These are phyloP conservation scores for Drosophila ficusphila DNA, from an alignment of 1,140 invertebrate species.

Conservation along the genomic window DNA sequence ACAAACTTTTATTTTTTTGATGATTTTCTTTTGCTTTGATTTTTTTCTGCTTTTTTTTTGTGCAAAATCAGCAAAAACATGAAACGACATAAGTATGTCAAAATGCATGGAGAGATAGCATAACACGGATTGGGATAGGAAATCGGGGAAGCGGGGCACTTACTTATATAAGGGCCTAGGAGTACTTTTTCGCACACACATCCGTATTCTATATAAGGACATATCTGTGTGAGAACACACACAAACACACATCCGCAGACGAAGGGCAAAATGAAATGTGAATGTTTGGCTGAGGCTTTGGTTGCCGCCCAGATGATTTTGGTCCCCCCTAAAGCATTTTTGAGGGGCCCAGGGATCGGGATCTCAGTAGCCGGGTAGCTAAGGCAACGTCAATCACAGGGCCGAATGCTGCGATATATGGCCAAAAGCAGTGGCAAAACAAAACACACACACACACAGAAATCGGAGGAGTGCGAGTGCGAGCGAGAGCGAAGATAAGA, in stretches of 20 bases:
- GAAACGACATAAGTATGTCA: constrained; percentile 83
- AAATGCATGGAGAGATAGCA: constrained; percentile 76
- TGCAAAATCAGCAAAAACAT: constrained; percentile 82
- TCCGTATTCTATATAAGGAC: constrained; percentile 28
- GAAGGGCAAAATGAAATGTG: constrained; percentile 71
- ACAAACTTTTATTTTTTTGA: constrained; percentile 52
- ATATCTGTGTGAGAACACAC: constrained; percentile 33
- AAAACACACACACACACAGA: constrained; percentile 51
- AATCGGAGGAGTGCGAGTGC: constrained; percentile 14
- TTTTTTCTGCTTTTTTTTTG: constrained; percentile 14
- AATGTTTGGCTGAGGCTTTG: constrained; percentile 61
- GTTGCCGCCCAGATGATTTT: constrained; percentile 83
- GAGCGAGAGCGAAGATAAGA: constrained; percentile 29
- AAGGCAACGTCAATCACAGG: constrained; percentile 73
- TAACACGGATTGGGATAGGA: constrained; percentile 33
- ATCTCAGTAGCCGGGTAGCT: constrained; percentile 55
- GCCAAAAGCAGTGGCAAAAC: constrained; percentile 60
- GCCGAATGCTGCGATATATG: constrained; percentile 44
- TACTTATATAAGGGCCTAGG: constrained; percentile 79
- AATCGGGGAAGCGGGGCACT: constrained; percentile 47
- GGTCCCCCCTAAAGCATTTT: constrained; percentile 16
- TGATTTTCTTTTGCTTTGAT: constrained; percentile 18
- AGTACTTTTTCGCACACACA: constrained; percentile 62
- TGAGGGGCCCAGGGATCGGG: constrained; percentile 5
- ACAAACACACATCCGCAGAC: constrained; percentile 41